Conservation (phyloP, 2,888 invertebrate genomes). For the Callyntrura guangdongensis region DNA sequence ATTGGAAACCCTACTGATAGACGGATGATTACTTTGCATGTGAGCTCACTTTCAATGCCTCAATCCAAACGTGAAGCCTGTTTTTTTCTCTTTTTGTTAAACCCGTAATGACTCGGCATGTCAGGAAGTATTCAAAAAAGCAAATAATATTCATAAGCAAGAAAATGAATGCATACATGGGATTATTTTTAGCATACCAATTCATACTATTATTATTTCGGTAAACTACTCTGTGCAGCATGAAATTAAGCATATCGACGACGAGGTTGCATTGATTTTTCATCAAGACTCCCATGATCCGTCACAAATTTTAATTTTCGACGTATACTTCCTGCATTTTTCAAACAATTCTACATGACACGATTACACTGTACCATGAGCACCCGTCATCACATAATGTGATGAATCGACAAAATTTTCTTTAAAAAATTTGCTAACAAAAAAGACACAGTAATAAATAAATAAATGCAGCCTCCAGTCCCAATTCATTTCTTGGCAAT, state of each 20-base stretch:
- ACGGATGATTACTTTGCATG: neutral
- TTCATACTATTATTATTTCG: too few species aligned
- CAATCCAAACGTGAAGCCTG: slow-evolving; percentile 41
- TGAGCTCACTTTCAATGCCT: slow-evolving; percentile 19
- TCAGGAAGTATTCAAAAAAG: slow-evolving; percentile 48
- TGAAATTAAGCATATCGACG: neutral
- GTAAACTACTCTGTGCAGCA: neutral
- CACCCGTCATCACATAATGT: slow-evolving; percentile 45
- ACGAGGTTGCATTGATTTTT: neutral
- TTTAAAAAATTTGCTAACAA: neutral
- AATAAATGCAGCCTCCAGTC: slow-evolving; percentile 40
- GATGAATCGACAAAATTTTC: slow-evolving; percentile 28
- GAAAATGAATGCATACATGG: slow-evolving; percentile 6
- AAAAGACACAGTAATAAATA: slow-evolving; percentile 14
- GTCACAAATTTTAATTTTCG: slow-evolving; percentile 43
- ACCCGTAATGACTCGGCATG: slow-evolving; percentile 25
- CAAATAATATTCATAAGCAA: neutral
- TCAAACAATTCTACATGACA: slow-evolving; percentile 32
- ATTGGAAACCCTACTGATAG: neutral
- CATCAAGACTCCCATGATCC: slow-evolving; percentile 26
- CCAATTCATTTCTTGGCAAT: neutral
- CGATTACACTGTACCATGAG: slow-evolving; percentile 16
- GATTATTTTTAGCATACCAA: neutral
- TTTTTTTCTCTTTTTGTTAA: slow-evolving; percentile 25
- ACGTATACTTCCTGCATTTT: slow-evolving; percentile 42